Percentiles rank a stretch among this genome's conserved stretches.
phyloP scores from a whole-genome alignment of 2,888 invertebrate genomes.

The Rhamnusium bicolor region DNA sequence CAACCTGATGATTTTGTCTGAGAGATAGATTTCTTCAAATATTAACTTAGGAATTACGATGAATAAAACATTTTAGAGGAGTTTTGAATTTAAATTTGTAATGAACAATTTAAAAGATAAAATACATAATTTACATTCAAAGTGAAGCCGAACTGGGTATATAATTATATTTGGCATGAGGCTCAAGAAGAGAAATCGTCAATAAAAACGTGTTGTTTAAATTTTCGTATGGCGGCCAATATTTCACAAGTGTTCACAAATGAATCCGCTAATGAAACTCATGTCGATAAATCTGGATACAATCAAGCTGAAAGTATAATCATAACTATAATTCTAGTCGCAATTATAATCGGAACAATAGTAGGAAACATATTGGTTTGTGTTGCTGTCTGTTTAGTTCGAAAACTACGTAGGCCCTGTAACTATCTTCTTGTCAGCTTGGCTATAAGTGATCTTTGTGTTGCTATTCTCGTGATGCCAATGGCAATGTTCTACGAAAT shows the following conservation, averaged over 20 bases:
- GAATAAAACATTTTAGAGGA: neutral
- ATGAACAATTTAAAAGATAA: neutral
- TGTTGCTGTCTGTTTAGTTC: conserved; percentile 94
- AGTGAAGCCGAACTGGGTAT: neutral
- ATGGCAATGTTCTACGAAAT: conserved; percentile 96
- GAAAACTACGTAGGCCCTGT: conserved; percentile 90
- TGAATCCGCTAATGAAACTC: conserved; percentile 58
- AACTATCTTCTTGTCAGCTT: conserved; percentile 94
- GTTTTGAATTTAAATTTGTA: neutral
- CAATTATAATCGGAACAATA: conserved; percentile 85
- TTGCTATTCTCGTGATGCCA: conserved; percentile 97
- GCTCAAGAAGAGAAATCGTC: conserved; percentile 22
- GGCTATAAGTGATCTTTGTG: conserved; percentile 96
- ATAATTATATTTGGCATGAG: conserved; percentile 20
- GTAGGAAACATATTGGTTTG: conserved; percentile 92
- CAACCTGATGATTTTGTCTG: conserved; percentile 5
- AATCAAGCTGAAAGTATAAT: conserved; percentile 75
- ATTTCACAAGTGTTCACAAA: conserved; percentile 58
- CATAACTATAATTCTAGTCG: conserved; percentile 81
- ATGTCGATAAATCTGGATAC: conserved; percentile 56
- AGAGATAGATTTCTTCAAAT: neutral
- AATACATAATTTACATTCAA: conserved; percentile 2
- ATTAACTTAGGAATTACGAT: conserved; percentile 4
- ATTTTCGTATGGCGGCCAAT: conserved; percentile 69
- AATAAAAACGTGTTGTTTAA: conserved; percentile 13